Evolutionary conservation across 2,888 invertebrate species (phyloP).

Genomic region (Drosophila paranaensis): DNA sequence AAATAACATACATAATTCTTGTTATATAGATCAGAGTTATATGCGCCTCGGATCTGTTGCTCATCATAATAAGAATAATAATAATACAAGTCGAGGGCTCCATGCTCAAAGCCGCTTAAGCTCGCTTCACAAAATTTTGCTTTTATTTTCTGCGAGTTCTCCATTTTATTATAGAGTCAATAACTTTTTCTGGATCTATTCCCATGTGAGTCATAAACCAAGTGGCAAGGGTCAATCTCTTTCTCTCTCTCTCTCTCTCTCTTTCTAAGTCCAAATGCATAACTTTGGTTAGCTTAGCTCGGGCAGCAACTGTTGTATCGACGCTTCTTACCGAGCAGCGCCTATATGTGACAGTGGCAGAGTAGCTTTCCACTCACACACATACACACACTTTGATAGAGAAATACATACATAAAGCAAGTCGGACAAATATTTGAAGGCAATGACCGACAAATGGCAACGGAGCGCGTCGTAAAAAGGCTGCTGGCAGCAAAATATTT

Average conservation of each 20-base stretch:
- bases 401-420: conserved; percentile 10
- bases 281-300: conserved; percentile 30
- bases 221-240: conserved; percentile 6
- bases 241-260: background rate
- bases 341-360: conserved; percentile 7
- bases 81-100: background rate
- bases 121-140: background rate
- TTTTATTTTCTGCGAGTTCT: conserved; percentile 4
- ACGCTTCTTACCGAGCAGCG: conserved; percentile 4
- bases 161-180: conserved; percentile 36
- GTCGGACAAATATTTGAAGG: conserved; percentile 46
- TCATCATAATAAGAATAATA: too few species aligned
- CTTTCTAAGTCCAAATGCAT: conserved; percentile 38
- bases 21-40: background rate
- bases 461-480: conserved; percentile 50
- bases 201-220: conserved; percentile 58
- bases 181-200: conserved; percentile 30
- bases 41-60: background rate
- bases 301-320: background rate
- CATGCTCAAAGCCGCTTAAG: background rate
- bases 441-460: conserved; percentile 68
- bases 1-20: background rate
- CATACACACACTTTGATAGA: background rate
- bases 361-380: background rate
- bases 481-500: conserved; percentile 67